phyloP scores from a whole-genome alignment of 2,113 vertebrate genomes.

The Odocoileus hemionus region DNA sequence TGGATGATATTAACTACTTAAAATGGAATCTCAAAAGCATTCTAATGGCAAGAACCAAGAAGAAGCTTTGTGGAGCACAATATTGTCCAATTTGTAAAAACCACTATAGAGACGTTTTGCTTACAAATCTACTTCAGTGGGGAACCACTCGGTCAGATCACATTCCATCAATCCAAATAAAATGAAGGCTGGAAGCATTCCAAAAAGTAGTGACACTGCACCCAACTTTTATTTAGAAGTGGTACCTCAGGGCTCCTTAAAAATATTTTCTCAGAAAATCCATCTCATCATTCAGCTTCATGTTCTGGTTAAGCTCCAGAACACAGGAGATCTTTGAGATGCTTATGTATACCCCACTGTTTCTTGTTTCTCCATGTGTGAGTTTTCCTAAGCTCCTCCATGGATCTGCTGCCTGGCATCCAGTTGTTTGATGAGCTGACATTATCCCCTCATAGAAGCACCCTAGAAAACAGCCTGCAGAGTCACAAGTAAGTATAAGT shows the following conservation, averaged over 20 bases:
- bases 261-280: neutral
- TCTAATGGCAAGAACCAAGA: neutral
- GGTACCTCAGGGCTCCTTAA: neutral
- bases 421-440: neutral
- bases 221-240: slow-evolving; percentile 1
- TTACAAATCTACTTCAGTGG: neutral
- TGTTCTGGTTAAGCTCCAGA: neutral
- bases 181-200: neutral
- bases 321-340: neutral
- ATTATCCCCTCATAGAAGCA: neutral
- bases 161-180: slow-evolving; percentile 24
- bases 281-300: neutral
- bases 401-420: no score
- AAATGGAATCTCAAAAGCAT: neutral
- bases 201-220: neutral
- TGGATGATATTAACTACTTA: slow-evolving; percentile 19
- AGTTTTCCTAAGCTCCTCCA: neutral
- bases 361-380: neutral
- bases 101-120: neutral
- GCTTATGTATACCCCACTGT: neutral
- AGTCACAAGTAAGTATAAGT: neutral
- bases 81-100: neutral
- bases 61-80: neutral
- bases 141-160: neutral
- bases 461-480: neutral